Percentiles rank a stretch among this genome's conserved stretches.
Evolutionary conservation across 1,140 invertebrate species (phyloP).

Genomic region (Leucophenga varia): DNA sequence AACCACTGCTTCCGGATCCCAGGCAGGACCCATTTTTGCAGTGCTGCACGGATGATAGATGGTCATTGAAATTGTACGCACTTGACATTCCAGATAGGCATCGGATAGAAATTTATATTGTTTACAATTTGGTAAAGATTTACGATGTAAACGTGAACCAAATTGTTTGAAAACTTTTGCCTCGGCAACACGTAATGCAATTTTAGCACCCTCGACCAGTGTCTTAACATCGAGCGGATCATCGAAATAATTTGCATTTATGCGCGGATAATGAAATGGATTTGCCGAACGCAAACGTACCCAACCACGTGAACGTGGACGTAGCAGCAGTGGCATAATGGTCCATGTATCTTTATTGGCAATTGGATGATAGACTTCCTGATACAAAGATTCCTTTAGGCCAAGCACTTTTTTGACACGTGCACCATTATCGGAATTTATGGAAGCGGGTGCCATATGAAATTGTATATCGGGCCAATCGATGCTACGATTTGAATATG

Average conservation of each 20-base stretch:
- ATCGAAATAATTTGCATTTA: slow-evolving; percentile 87
- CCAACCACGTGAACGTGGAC: slow-evolving; percentile 78
- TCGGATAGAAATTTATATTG: slow-evolving; percentile 72
- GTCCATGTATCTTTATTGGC: slow-evolving; percentile 78
- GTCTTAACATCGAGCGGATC: slow-evolving; percentile 74
- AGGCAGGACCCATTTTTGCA: slow-evolving; percentile 78
- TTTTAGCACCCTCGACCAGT: slow-evolving; percentile 79
- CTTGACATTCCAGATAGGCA: slow-evolving; percentile 82
- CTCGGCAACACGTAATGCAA: slow-evolving; percentile 70
- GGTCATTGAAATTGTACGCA: slow-evolving; percentile 81
- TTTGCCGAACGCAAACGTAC: slow-evolving; percentile 73
- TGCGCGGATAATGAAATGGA: slow-evolving; percentile 81
- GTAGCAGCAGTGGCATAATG: slow-evolving; percentile 76
- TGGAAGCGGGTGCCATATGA: slow-evolving; percentile 83
- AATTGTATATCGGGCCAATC: slow-evolving; percentile 83
- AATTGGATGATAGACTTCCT: slow-evolving; percentile 75
- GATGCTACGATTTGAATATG: slow-evolving; percentile 71
- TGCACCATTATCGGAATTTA: slow-evolving; percentile 75
- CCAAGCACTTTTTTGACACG: slow-evolving; percentile 78
- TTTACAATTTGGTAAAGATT: slow-evolving; percentile 77
- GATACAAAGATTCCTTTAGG: slow-evolving; percentile 77
- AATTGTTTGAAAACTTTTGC: slow-evolving; percentile 80
- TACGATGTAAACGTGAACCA: slow-evolving; percentile 71
- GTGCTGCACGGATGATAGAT: slow-evolving; percentile 83
- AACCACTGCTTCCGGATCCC: slow-evolving; percentile 76